These are phyloP conservation scores for Microctenopoma lineatum DNA, from an alignment of 2,797 vertebrate genomes.

Conservation along the genomic window DNA sequence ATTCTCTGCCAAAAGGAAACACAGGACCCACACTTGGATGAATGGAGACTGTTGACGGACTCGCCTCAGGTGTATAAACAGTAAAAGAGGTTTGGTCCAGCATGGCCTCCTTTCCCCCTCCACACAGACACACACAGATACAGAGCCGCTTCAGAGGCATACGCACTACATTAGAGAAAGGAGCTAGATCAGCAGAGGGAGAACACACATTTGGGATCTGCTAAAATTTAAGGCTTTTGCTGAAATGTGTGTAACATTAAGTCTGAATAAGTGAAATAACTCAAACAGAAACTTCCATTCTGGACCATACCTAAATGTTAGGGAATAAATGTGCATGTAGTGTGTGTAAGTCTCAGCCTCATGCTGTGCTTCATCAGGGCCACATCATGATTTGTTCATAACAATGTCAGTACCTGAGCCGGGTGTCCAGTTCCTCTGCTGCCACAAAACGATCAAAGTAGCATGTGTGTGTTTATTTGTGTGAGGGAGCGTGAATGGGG, in stretches of 20 bases:
- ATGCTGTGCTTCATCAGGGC: conserved; percentile 16
- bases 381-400: conserved; percentile 28
- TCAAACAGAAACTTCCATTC: too few relatives aligned
- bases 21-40: conserved; percentile 25
- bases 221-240: background rate
- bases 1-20: conserved; percentile 19
- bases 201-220: background rate
- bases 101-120: background rate
- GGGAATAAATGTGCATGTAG: background rate
- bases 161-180: background rate
- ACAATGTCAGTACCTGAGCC: conserved; percentile 42
- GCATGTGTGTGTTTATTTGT: background rate
- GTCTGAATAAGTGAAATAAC: too few relatives aligned
- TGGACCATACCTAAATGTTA: background rate
- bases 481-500: background rate
- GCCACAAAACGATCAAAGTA: conserved; percentile 30
- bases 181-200: background rate
- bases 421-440: conserved; percentile 40
- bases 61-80: conserved; percentile 33
- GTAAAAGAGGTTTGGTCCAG: conserved; percentile 23
- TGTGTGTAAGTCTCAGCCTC: conserved; percentile 1
- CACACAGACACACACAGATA: background rate
- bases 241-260: background rate
- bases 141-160: conserved; percentile 1
- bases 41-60: conserved; percentile 19